Evolutionary conservation across 2,113 vertebrate genomes (phyloP).

Genomic region (Trogon surrucura): DNA sequence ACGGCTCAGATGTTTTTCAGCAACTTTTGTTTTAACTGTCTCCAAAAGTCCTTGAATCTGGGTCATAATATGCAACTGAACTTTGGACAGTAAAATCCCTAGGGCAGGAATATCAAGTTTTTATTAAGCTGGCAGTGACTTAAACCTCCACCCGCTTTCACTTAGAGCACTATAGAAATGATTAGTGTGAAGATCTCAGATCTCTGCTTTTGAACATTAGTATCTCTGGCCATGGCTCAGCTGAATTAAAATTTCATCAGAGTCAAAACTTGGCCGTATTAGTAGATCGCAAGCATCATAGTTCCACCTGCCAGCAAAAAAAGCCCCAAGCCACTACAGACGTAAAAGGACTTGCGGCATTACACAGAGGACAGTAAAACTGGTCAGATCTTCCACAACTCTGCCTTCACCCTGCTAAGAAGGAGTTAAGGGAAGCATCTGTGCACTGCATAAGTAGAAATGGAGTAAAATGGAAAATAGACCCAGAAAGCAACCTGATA

Average conservation of each 20-base stretch:
- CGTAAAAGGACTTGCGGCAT: background rate
- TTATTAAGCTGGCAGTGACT: slow-evolving; percentile 16
- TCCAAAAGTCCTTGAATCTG: slow-evolving; percentile 18
- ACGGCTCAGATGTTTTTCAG: background rate
- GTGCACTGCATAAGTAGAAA: background rate
- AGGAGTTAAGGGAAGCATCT: background rate
- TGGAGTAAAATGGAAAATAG: background rate
- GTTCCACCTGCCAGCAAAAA: background rate
- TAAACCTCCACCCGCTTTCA: background rate
- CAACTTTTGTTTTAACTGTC: background rate
- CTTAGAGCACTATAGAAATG: background rate
- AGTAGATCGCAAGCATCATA: background rate
- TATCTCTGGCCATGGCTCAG: background rate
- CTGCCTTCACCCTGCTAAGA: background rate
- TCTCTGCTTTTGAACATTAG: background rate
- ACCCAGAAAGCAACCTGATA: background rate
- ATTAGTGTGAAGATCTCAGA: background rate
- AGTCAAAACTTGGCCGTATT: background rate
- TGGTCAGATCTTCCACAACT: background rate
- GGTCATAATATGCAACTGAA: background rate
- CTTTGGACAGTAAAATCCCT: slow-evolving; percentile 13
- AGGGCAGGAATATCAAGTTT: background rate
- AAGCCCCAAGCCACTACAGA: rapidly evolving
- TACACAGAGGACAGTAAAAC: background rate
- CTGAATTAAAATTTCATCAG: background rate